These are phyloP conservation scores for Vesta saturnalis DNA, from an alignment of 2,888 invertebrate species.

Conservation along the genomic window DNA sequence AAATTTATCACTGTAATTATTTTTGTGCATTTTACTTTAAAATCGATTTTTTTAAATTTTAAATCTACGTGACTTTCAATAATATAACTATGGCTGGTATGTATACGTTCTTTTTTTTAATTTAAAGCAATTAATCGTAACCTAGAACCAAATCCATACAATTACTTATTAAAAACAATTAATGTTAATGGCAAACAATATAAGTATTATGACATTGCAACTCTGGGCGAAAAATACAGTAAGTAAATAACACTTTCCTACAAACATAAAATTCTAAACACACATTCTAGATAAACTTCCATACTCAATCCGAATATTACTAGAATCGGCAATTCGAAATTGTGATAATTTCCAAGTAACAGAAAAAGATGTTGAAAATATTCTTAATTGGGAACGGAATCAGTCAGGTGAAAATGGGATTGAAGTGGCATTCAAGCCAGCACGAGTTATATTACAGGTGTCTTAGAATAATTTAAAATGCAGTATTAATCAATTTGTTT, in stretches of 20 bases:
- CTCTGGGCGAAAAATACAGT: conserved; percentile 75
- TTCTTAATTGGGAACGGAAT: conserved; percentile 87
- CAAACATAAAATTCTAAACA: not conserved
- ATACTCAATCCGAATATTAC: conserved; percentile 88
- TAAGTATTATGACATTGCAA: not conserved
- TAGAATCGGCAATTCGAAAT: conserved; percentile 96
- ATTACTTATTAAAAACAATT: conserved; percentile 10
- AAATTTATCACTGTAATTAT: too few relatives aligned
- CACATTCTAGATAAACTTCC: conserved; percentile 77
- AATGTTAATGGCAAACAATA: not conserved
- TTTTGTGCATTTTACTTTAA: too few relatives aligned
- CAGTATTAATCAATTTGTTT: conserved; percentile 19
- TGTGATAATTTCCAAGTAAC: conserved; percentile 95
- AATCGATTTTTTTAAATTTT: conserved; percentile 2
- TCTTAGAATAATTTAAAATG: not conserved
- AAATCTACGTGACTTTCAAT: conserved; percentile 47
- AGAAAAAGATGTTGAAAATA: conserved; percentile 85
- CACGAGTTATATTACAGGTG: conserved; percentile 95
- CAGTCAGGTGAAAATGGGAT: conserved; percentile 75
- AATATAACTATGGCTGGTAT: conserved; percentile 49
- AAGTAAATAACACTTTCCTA: conserved; percentile 58
- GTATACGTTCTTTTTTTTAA: conserved; percentile 21
- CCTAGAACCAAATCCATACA: conserved; percentile 1
- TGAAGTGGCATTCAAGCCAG: conserved; percentile 96
- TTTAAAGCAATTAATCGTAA: conserved; percentile 5